These are phyloP conservation scores for Sphaerophoria rueppellii DNA, from an alignment of 2,888 invertebrate species.

Conservation along the genomic window DNA sequence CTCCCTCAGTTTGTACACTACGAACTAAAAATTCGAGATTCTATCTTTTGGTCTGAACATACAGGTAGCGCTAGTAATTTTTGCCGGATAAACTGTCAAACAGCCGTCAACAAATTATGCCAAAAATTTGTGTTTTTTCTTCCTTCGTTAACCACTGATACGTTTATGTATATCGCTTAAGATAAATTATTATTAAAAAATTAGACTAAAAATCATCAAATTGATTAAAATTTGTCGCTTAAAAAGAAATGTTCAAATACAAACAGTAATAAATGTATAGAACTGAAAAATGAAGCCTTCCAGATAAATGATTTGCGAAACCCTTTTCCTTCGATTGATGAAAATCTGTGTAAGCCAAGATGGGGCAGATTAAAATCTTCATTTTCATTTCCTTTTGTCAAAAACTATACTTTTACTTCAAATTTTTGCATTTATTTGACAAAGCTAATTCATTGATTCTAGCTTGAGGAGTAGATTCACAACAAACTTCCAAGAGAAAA, in stretches of 20 bases:
- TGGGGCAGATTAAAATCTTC: too few species aligned
- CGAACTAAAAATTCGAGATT: neutral
- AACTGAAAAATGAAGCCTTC: neutral
- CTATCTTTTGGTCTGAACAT: neutral
- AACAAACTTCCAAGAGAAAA: slow-evolving; percentile 47
- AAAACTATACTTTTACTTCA: too few species aligned
- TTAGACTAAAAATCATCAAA: slow-evolving; percentile 25
- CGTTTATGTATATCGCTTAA: slow-evolving; percentile 43
- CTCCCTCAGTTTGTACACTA: neutral
- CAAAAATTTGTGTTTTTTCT: slow-evolving; percentile 46
- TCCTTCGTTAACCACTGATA: slow-evolving; percentile 36
- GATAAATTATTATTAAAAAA: slow-evolving; percentile 24
- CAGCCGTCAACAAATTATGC: slow-evolving; percentile 43
- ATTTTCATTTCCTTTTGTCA: too few species aligned
- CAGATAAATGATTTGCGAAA: neutral
- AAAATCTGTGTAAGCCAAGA: too few species aligned
- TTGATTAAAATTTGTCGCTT: neutral
- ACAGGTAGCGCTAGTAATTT: slow-evolving; percentile 28
- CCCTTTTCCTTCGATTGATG: too few species aligned
- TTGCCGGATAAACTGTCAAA: slow-evolving; percentile 59
- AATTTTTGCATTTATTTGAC: neutral
- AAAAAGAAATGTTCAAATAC: neutral
- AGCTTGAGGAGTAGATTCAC: slow-evolving; percentile 22
- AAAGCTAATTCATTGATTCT: neutral
- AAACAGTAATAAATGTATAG: neutral